Base-by-base conservation (phyloP, 2,888 invertebrate species). In the Ormyrus nitidulus region DNA sequence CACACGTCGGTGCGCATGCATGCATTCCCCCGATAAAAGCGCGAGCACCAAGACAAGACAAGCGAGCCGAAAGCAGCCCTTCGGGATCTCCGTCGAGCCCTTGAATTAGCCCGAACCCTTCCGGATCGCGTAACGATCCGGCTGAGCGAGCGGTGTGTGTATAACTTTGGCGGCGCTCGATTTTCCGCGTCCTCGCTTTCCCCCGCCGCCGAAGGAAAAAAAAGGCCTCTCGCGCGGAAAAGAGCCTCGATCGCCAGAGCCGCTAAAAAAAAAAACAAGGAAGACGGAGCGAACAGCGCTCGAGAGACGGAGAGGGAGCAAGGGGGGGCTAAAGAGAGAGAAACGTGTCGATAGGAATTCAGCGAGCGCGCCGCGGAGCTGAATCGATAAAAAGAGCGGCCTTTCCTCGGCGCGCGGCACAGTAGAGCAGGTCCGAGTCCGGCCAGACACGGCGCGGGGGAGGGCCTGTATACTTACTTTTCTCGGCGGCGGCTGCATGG, bases 401-500 rank as follows among this genome's bases (percentile, higher is more conserved):
- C 46, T 8, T 54, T 49, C 19, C 11, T n/a, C 19, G 19, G 19
- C 19, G 19, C 9, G 34, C 54, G 13, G 11, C 48, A 19, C 19
- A 78, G 77, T 78, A 72, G 77, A 78, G 54, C 51, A 68, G 5
- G 44, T 65, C 59, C 72, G 51, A 61, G 61, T 72, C n/a, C 61
- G 59, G 66, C 13, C 77, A 59, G 66, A 59, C 68, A 5, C 6
- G 56, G 49, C 48, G n/a, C 0, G 6, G 49, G 11, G 53, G 49
- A 54, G 9, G 34, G 48, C 10, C 62, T 9, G 46, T 34, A n/a
- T 8, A 84, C 93, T 94, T 92, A 96, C 96, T 95, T 96, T 96
- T 92, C 96, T 94, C 90, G 96, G 96, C 88, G 96, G 96, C 89
- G 96, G 96, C 93, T 96, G 96, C 96, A 96, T 96, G 92, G 88